These are phyloP conservation scores for Platypus cylindrus DNA, from an alignment of 2,888 invertebrate genomes.

Conservation along the genomic window DNA sequence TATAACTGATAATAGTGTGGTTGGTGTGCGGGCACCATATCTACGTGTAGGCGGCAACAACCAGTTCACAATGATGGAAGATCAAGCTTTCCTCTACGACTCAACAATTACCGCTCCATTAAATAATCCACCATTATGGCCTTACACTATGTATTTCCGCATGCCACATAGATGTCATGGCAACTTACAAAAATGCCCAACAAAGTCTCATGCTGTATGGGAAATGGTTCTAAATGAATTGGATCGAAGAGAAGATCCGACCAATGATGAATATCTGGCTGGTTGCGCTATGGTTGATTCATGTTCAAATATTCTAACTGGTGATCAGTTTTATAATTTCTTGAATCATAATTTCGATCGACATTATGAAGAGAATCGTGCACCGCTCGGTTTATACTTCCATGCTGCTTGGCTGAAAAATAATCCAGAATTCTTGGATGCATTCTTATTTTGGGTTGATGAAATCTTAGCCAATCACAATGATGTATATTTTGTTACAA, in stretches of 20 bases:
- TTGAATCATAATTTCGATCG: slow-evolving; percentile 87
- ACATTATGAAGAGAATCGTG: slow-evolving; percentile 81
- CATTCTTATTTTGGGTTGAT: slow-evolving; percentile 88
- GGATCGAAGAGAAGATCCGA: slow-evolving; percentile 82
- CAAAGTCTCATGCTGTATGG: slow-evolving; percentile 88
- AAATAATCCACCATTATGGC: slow-evolving; percentile 89
- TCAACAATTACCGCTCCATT: slow-evolving; percentile 88
- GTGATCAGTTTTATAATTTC: slow-evolving; percentile 91
- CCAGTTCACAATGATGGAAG: slow-evolving; percentile 96
- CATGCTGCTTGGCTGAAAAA: slow-evolving; percentile 89
- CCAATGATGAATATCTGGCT: slow-evolving; percentile 76
- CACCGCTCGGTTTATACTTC: slow-evolving; percentile 82
- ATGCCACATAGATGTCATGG: slow-evolving; percentile 93
- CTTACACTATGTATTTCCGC: slow-evolving; percentile 95
- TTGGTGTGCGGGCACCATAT: slow-evolving; percentile 83
- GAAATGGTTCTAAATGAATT: slow-evolving; percentile 94
- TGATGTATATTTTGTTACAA: slow-evolving; percentile 88
- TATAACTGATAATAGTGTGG: slow-evolving; percentile 80
- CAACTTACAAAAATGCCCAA: slow-evolving; percentile 82
- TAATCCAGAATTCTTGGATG: slow-evolving; percentile 83
- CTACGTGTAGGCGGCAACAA: slow-evolving; percentile 87
- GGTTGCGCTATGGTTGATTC: slow-evolving; percentile 93
- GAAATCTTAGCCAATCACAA: slow-evolving; percentile 73
- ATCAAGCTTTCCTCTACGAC: slow-evolving; percentile 89
- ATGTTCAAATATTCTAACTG: slow-evolving; percentile 82